phyloP scores from a whole-genome alignment of 2,888 invertebrate species.

The Trichogramma evanescens region DNA sequence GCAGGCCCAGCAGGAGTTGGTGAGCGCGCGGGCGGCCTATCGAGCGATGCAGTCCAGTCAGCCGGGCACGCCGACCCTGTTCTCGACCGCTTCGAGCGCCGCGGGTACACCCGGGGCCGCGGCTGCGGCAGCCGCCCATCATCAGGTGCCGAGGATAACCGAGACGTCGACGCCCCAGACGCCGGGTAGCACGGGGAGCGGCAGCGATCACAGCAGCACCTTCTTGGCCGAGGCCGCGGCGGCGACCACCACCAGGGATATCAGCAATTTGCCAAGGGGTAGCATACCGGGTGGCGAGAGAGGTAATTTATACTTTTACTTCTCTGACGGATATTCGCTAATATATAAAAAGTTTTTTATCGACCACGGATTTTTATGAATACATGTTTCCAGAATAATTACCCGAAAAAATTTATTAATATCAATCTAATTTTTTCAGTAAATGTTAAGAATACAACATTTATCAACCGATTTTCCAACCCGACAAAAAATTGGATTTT shows the following conservation, averaged over 20 bases:
- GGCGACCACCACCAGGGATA: constrained; percentile 33
- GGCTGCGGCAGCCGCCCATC: not conserved
- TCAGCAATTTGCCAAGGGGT: constrained; percentile 37
- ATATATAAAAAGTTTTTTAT: too few species aligned
- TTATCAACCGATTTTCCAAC: too few species aligned
- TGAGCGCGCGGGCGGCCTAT: constrained; percentile 13
- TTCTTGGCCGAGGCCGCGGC: constrained; percentile 44
- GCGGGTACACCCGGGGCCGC: constrained; percentile 37
- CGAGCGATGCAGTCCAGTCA: constrained; percentile 24
- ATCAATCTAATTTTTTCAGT: too few species aligned
- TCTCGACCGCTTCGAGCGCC: constrained; percentile 35
- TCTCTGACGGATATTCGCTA: too few species aligned
- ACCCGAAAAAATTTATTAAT: too few species aligned
- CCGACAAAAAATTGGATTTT: too few species aligned
- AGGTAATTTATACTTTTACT: constrained; percentile 26
- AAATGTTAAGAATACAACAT: too few species aligned
- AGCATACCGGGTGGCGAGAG: constrained; percentile 43
- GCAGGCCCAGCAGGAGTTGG: constrained; percentile 11
- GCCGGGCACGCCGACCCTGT: constrained; percentile 33
- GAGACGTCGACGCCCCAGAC: constrained; percentile 44
- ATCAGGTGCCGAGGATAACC: constrained; percentile 34
- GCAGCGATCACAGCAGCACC: constrained; percentile 48
- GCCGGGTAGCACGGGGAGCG: constrained; percentile 43
- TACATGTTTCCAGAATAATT: too few species aligned
- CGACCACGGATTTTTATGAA: too few species aligned